Evolutionary conservation across 1,140 invertebrate genomes (phyloP).

Genomic region (Magallana gigas): DNA sequence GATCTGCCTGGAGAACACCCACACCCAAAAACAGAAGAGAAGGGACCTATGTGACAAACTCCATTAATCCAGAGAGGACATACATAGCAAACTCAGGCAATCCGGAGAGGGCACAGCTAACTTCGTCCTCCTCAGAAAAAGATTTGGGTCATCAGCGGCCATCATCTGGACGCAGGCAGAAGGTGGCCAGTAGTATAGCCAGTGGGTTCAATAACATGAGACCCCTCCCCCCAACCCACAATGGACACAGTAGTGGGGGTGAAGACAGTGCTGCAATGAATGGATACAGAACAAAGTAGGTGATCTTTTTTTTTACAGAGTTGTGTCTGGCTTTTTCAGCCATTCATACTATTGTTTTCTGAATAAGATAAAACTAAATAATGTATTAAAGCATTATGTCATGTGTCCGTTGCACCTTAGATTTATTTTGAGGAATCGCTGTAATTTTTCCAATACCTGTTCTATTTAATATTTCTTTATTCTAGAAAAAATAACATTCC

Average conservation of each 20-base stretch:
- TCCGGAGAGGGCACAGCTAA: slow-evolving; percentile 41
- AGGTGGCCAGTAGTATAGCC: slow-evolving; percentile 26
- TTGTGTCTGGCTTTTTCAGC: too few relatives aligned
- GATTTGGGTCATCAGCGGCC: neutral
- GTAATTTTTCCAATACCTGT: too few relatives aligned
- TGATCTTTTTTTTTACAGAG: too few relatives aligned
- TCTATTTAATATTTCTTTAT: neutral
- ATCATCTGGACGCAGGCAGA: slow-evolving; percentile 43
- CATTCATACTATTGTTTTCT: too few relatives aligned
- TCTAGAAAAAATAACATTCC: slow-evolving; percentile 62
- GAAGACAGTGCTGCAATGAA: neutral
- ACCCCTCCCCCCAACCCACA: slow-evolving; percentile 15
- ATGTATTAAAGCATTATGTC: too few relatives aligned
- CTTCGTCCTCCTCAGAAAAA: slow-evolving; percentile 30
- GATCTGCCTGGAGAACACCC: slow-evolving; percentile 69
- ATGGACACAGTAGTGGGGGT: neutral
- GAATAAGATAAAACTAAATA: too few relatives aligned
- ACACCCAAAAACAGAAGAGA: slow-evolving; percentile 47
- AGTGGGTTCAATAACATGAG: slow-evolving; percentile 18
- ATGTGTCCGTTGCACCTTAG: too few relatives aligned
- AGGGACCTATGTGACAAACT: neutral
- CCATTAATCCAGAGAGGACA: neutral
- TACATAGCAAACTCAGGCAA: slow-evolving; percentile 50
- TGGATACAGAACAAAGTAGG: slow-evolving; percentile 20
- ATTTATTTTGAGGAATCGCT: too few relatives aligned